Conservation (phyloP, 2,888 invertebrate genomes). For the Drosophila anomelani region DNA sequence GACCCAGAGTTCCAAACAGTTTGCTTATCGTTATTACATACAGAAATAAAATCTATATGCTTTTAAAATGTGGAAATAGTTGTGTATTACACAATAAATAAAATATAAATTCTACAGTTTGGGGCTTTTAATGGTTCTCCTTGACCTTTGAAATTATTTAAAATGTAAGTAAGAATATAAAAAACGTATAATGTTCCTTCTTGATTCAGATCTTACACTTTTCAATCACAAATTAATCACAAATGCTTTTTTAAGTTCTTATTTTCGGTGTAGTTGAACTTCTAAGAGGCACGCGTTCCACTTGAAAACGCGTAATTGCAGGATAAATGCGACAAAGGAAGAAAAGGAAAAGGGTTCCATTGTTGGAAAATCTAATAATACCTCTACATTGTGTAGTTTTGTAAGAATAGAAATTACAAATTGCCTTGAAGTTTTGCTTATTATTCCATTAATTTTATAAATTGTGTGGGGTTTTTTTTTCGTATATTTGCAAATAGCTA, state of each 20-base stretch:
- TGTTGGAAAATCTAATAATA: slow-evolving; percentile 19
- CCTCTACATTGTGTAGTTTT: slow-evolving; percentile 1
- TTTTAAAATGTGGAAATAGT: not conserved
- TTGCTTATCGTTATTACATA: slow-evolving; percentile 3
- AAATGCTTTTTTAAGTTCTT: not conserved
- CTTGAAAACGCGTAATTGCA: slow-evolving; percentile 55
- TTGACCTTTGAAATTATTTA: no score
- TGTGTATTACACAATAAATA: not conserved
- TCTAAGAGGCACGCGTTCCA: slow-evolving; percentile 44
- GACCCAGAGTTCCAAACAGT: not conserved
- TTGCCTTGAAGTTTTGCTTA: not conserved
- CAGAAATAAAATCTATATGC: not conserved
- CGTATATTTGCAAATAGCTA: not conserved
- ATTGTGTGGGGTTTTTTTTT: not conserved
- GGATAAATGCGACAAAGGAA: not conserved
- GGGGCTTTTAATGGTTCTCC: no score
- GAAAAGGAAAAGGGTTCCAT: slow-evolving; percentile 13
- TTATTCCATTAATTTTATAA: slow-evolving; percentile 1
- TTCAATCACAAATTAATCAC: no score
- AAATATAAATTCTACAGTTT: not conserved
- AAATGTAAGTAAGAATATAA: no score
- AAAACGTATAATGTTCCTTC: no score
- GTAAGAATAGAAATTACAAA: not conserved
- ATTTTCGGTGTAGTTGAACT: slow-evolving; percentile 14
- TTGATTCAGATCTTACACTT: no score